Percentiles rank a stretch among this genome's conserved stretches.
Conservation (phyloP, 2,797 vertebrate species). For the Sebastolobus alascanus region DNA sequence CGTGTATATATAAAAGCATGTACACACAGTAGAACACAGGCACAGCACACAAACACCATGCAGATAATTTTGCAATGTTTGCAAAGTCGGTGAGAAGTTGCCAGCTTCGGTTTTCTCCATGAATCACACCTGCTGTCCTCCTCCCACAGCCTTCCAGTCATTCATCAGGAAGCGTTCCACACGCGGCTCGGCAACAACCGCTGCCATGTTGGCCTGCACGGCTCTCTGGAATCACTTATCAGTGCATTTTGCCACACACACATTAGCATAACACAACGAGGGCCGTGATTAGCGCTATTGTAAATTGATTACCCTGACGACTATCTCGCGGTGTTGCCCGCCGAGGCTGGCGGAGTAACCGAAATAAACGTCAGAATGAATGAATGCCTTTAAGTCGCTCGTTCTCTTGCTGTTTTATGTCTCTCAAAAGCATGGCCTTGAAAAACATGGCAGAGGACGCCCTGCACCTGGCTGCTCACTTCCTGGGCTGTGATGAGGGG, state of each 20-base stretch:
- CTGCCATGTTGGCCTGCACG: background rate
- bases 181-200: background rate
- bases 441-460: slow-evolving; percentile 11
- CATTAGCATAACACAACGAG: slow-evolving; percentile 12
- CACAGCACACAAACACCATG: background rate
- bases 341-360: slow-evolving; percentile 21
- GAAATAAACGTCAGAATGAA: slow-evolving; percentile 19
- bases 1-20: background rate
- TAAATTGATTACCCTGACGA: slow-evolving; percentile 48
- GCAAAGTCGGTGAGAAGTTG: background rate
- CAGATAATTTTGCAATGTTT: background rate
- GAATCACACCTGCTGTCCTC: slow-evolving; percentile 22
- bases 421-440: slow-evolving; percentile 14
- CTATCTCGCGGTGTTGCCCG: background rate
- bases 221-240: slow-evolving; percentile 27
- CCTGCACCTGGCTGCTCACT: slow-evolving; percentile 38
- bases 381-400: slow-evolving; percentile 22
- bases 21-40: background rate
- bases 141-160: background rate
- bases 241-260: slow-evolving; percentile 13
- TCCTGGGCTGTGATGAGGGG: slow-evolving; percentile 30
- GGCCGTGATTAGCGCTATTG: slow-evolving; percentile 41
- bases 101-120: background rate
- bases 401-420: background rate
- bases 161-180: slow-evolving; percentile 25